These are phyloP conservation scores for Parazoanthus swiftii DNA, from an alignment of 92 coral and sea anemone genomes.

Conservation along the genomic window DNA sequence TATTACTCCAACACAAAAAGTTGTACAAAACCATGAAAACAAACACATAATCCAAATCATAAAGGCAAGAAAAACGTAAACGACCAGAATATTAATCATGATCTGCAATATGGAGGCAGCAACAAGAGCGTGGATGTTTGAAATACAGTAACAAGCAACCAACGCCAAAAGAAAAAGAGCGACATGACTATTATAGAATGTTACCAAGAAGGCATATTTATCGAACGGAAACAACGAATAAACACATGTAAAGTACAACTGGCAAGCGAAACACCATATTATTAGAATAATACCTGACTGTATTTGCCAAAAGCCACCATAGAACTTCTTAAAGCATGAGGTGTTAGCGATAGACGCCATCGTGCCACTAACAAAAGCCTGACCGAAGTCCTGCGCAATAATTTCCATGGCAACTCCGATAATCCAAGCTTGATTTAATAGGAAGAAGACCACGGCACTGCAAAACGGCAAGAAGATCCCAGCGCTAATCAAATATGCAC, in stretches of 20 bases:
- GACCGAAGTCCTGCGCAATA: background rate
- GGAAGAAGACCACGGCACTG: background rate
- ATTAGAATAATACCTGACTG: background rate
- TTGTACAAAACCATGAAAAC: too few relatives aligned
- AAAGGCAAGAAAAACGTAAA: background rate
- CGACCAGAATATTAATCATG: background rate
- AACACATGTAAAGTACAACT: background rate
- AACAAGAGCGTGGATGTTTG: background rate
- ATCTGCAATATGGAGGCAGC: background rate
- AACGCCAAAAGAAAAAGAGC: background rate
- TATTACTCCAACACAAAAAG: too few relatives aligned
- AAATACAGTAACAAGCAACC: background rate
- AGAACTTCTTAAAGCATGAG: slow-evolving; percentile 3
- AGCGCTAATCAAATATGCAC: background rate
- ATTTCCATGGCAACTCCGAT: slow-evolving; percentile 15
- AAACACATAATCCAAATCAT: background rate
- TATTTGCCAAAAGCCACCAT: slow-evolving; percentile 5
- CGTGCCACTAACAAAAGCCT: background rate
- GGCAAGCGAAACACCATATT: background rate
- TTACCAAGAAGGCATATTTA: background rate
- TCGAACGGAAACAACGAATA: background rate
- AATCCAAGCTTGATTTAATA: background rate
- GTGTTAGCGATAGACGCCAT: background rate
- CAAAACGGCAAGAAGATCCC: background rate
- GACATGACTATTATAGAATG: background rate